Evolutionary conservation across 2,888 invertebrate genomes (phyloP), one percentile per base, ranked within the genome.

Genomic region (Amphipyra berbera): DNA sequence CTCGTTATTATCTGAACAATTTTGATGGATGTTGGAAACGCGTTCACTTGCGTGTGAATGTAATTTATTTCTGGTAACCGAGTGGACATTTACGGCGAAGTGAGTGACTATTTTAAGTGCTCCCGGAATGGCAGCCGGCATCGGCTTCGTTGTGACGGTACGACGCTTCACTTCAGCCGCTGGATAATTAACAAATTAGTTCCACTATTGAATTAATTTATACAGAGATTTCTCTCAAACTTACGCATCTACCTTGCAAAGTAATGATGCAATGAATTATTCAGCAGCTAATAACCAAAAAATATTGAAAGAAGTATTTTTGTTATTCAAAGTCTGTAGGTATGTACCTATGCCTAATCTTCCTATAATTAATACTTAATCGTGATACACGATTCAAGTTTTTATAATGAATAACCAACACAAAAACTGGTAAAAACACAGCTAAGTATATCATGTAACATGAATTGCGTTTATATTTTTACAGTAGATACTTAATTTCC

Each of bases 111-210:
- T 88, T 89, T 87, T 81, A 83, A 85, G 82, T 82, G 76, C 70
- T 75, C 68, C 73, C 73, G 80, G 79, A 80, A 84, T 75, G 73
- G 68, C 75, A 72, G 68, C 60, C 69, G 61, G 61, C 63, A 60
- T 65, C 64, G 72, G 55, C 40, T 14, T 12, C 30, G 30, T 77
- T 78, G 79, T 79, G 78, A 78, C 78, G 81, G 82, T 83, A 81
- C 70, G 61, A 71, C 78, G 79, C 81, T 83, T 74, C 76, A 78
- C 73, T 79, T 73, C 69, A 76, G 70, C 78, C 70, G 76, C 69
- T 68, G 70, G 64, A 82, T 84, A 84, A 85, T 89, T 86, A 86
- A 84, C 85, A 82, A 87, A 89, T 89, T 87, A 82, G 88, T 88
- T 90, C 82, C 83, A 82, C 77, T 75, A 68, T 78, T 80, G 75